A percentile compares a stretch with the other conserved stretches of the same genome.
phyloP scores from a whole-genome alignment of 2,113 vertebrate genomes.

The Pardalotus punctatus region DNA sequence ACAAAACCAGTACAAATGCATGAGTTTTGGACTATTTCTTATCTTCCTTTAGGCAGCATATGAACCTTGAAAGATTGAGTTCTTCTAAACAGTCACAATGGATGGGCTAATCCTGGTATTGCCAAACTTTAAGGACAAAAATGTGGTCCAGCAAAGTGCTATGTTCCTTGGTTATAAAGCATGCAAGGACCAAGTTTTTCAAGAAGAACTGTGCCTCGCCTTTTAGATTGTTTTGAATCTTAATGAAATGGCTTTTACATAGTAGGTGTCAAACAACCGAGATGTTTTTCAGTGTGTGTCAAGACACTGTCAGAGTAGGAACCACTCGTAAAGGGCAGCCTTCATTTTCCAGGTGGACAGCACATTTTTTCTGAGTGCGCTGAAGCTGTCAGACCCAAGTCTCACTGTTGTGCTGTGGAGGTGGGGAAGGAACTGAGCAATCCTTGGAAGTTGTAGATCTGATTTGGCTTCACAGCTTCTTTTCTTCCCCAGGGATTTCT shows the following conservation, averaged over 20 bases:
- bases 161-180: not conserved
- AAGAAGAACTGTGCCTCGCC: not conserved
- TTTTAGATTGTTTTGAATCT: not conserved
- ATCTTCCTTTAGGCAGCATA: not conserved
- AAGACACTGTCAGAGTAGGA: not conserved
- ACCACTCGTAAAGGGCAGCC: not conserved
- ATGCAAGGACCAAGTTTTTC: not conserved
- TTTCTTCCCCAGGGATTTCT: not conserved
- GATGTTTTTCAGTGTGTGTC: not conserved
- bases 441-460: not conserved
- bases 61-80: not conserved
- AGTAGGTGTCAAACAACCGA: not conserved
- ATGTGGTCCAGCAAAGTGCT: not conserved
- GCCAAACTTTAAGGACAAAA: not conserved
- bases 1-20: not conserved
- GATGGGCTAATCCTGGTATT: not conserved
- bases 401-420: not conserved
- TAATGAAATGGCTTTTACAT: not conserved
- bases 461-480: not conserved
- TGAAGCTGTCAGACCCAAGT: not conserved
- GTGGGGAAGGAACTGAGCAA: not conserved
- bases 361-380: accelerated
- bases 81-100: not conserved
- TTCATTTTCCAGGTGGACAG: accelerated
- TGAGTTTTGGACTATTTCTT: not conserved